Evolutionary conservation across 2,888 invertebrate genomes (phyloP), one percentile per base, ranked within the genome.

Genomic region (Eupithecia dodoneata): DNA sequence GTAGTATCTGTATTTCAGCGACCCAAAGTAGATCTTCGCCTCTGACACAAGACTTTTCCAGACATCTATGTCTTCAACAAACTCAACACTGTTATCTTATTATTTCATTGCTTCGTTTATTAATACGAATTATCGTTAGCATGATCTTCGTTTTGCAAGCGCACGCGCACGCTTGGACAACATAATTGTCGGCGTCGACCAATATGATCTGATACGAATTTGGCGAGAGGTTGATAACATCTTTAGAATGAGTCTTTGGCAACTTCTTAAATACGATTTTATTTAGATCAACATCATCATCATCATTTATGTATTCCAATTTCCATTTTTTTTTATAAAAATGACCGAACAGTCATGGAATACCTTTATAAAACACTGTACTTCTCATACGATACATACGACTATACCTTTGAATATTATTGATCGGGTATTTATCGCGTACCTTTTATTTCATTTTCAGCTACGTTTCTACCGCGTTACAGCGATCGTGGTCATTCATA

Each of bases 71-170:
- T 2, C 18, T 2, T 59, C 55, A 9, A 18, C 7, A 59, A 59
- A 59, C 10, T 59, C 18, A 59, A 18, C 10, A 10, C 6, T 59
- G 18, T 18, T 42, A 42, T 13, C 47, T 47, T 13, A 45, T 30
- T 44, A 13, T 44, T 65, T 65, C 15, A 2, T 65, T 10, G 6
- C 47, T 41, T 65, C 10, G n/a, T 5, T 55, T 55, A n/a, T 55
- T 55, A n/a, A 55, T n/a, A 55, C 15, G 2, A 12, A 66, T 66
- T 67, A 73, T 66, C 67, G n/a, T 42, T 13, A 73, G 15, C n/a
- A 73, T n/a, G 42, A 73, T 73, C 65, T 65, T 18, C 10, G 52
- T 73, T 52, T 73, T 67, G 73, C 52, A 67, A 66, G 67, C 73
- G 47, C 73, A 3, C 9, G 18, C 15, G 30, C 55, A 30, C 30